Conservation (phyloP, 2,113 vertebrate species). For the Phalacrocorax aristotelis region DNA sequence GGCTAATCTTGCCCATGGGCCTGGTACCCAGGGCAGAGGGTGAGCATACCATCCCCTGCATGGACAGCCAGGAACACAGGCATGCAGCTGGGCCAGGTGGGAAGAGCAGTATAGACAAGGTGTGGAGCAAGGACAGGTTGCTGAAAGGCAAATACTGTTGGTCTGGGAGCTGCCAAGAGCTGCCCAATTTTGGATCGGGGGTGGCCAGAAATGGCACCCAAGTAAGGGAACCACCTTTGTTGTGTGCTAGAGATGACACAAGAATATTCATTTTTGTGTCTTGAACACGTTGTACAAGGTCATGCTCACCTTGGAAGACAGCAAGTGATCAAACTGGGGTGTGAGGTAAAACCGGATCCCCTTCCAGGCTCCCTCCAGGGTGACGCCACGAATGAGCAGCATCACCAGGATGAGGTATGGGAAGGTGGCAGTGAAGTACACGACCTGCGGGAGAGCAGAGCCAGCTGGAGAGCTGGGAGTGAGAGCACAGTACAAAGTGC, state of each 20-base stretch:
- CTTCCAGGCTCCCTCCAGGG: constrained; percentile 81
- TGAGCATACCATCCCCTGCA: fast-evolving
- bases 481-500: not conserved
- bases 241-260: not conserved
- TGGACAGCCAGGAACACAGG: not conserved
- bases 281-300: not conserved
- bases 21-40: not conserved
- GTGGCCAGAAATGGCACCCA: not conserved
- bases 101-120: not conserved
- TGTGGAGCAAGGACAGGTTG: not conserved
- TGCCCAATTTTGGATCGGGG: not conserved
- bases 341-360: constrained; percentile 84
- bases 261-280: not conserved
- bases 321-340: constrained; percentile 79
- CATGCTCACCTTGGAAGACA: constrained; percentile 79
- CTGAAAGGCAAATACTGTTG: not conserved
- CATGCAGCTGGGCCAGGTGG: too few relatives aligned
- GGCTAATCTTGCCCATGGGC: not conserved
- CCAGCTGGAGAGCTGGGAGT: not conserved
- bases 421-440: constrained; percentile 85
- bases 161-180: not conserved
- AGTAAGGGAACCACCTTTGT: not conserved
- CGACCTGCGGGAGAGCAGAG: constrained; percentile 65
- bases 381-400: constrained; percentile 80
- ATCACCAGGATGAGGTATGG: constrained; percentile 83